These are phyloP conservation scores for Drosophila planitibia DNA, from an alignment of 2,888 invertebrate species.

Conservation along the genomic window DNA sequence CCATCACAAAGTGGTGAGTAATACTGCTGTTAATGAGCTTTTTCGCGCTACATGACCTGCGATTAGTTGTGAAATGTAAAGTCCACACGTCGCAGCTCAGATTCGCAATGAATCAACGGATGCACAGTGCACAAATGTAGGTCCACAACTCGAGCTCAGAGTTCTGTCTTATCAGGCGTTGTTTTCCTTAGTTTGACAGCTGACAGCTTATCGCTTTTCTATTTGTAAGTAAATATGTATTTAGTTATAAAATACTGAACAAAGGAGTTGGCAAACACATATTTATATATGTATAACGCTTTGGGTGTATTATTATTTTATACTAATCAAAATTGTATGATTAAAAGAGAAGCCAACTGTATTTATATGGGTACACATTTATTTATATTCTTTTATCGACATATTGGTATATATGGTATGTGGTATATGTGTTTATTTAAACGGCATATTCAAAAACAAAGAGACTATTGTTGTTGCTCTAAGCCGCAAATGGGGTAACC, in stretches of 20 bases:
- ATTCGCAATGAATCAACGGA: slow-evolving; percentile 15
- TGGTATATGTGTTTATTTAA: neutral
- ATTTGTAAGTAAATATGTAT: neutral
- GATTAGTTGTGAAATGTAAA: neutral
- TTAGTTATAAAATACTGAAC: slow-evolving; percentile 8
- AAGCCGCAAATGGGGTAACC: neutral
- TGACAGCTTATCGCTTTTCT: neutral
- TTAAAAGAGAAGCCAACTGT: neutral
- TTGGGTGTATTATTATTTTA: neutral
- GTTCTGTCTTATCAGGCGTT: slow-evolving; percentile 13
- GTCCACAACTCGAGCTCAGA: neutral
- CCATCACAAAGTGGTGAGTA: slow-evolving; percentile 47
- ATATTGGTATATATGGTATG: neutral
- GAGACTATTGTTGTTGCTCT: neutral
- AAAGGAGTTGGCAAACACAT: slow-evolving; percentile 8
- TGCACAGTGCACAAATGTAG: neutral
- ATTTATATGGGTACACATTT: neutral
- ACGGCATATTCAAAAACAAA: neutral
- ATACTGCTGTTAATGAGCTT: slow-evolving; percentile 4
- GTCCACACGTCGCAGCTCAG: neutral
- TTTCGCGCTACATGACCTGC: neutral
- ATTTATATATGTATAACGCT: neutral
- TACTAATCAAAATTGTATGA: neutral
- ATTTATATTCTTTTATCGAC: neutral
- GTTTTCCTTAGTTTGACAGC: neutral